A percentile compares a stretch with the other conserved stretches of the same genome.
These are phyloP conservation scores for Cydia strobilella DNA, from an alignment of 1,140 invertebrate species.

Conservation along the genomic window DNA sequence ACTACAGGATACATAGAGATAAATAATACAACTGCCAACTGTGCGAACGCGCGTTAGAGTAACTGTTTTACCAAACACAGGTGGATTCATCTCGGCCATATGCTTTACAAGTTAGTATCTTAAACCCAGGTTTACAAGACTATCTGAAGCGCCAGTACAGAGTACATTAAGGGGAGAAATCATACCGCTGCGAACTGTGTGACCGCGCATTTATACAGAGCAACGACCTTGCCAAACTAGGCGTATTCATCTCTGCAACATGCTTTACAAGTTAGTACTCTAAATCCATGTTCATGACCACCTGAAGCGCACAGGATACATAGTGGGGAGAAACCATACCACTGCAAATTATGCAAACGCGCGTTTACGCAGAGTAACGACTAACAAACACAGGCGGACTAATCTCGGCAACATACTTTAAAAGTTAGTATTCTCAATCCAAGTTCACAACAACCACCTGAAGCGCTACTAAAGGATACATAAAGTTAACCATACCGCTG, in stretches of 20 bases:
- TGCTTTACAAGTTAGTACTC: conserved; percentile 67
- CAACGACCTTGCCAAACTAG: conserved; percentile 73
- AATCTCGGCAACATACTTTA: too few species aligned
- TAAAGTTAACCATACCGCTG: conserved; percentile 82
- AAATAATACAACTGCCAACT: conserved; percentile 65
- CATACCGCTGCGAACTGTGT: neutral
- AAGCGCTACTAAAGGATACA: conserved; percentile 79
- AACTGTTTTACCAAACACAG: conserved; percentile 73
- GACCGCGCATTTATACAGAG: conserved; percentile 54
- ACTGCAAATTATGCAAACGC: too few species aligned
- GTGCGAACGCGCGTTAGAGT: conserved; percentile 73
- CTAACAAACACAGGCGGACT: too few species aligned
- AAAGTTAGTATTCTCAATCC: neutral
- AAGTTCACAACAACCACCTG: conserved; percentile 71
- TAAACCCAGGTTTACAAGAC: too few species aligned
- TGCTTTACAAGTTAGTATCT: conserved; percentile 67
- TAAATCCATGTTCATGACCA: too few species aligned
- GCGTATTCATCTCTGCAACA: conserved; percentile 69
- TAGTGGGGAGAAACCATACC: too few species aligned
- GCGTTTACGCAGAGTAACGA: too few species aligned
- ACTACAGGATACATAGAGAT: neutral
- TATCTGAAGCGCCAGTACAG: neutral
- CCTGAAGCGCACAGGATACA: neutral
- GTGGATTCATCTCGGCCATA: conserved; percentile 67
- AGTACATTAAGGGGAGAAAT: neutral